Evolutionary conservation across 92 coral and sea anemone species (phyloP).

Genomic region (Parazoanthus swiftii): DNA sequence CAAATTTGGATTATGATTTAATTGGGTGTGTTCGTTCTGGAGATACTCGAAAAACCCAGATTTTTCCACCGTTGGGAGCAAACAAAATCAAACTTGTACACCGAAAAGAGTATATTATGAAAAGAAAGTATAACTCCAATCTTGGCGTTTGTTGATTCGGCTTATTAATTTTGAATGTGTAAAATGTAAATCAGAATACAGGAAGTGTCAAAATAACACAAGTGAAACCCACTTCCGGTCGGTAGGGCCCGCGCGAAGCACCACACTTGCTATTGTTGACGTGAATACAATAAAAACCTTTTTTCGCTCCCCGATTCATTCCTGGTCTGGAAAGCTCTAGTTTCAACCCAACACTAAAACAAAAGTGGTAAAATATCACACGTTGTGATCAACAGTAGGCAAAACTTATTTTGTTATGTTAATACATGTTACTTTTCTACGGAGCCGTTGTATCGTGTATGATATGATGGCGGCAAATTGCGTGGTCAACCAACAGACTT

Average conservation of each 20-base stretch:
- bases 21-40: conserved; percentile 18
- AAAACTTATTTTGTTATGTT: too few relatives aligned
- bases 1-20: conserved; percentile 41
- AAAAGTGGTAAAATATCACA: too few relatives aligned
- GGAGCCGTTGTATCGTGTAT: neutral
- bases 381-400: neutral
- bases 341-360: too few relatives aligned
- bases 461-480: conserved; percentile 16
- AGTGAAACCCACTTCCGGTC: conserved; percentile 35
- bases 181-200: conserved; percentile 16
- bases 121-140: neutral
- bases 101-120: neutral
- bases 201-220: conserved; percentile 6
- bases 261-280: neutral
- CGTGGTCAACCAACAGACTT: conserved; percentile 4
- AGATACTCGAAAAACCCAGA: conserved; percentile 25
- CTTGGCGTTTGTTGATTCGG: neutral
- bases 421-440: neutral
- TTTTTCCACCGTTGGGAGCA: neutral
- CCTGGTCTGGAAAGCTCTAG: too few relatives aligned
- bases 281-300: neutral
- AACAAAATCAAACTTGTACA: neutral
- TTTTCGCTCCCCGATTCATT: too few relatives aligned
- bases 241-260: conserved; percentile 1
- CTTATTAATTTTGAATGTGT: conserved; percentile 20